These are phyloP conservation scores for Tethea ocularis DNA, from an alignment of 2,888 invertebrate species.

Conservation along the genomic window DNA sequence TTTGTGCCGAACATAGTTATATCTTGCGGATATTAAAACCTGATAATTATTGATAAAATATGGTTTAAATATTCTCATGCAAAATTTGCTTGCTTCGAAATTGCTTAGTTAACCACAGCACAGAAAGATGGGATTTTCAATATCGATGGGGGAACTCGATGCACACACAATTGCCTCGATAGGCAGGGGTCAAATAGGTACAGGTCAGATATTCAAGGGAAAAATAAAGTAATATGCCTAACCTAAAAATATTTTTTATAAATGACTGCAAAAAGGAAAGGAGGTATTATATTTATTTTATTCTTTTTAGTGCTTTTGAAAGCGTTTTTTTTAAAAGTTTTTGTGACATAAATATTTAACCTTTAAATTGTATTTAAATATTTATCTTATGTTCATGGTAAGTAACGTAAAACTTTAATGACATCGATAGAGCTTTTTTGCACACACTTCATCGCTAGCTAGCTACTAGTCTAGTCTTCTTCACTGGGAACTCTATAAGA, in stretches of 20 bases:
- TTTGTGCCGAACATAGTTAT: too few relatives aligned
- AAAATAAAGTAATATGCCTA: conserved; percentile 17
- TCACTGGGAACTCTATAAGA: not conserved
- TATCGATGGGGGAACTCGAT: conserved; percentile 63
- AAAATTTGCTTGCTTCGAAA: conserved; percentile 36
- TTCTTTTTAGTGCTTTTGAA: too few relatives aligned
- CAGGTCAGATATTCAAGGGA: conserved; percentile 46
- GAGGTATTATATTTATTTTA: too few relatives aligned
- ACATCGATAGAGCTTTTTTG: too few relatives aligned
- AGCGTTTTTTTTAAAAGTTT: too few relatives aligned
- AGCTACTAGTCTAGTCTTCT: not conserved
- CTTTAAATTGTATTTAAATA: not conserved
- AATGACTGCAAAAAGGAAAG: too few relatives aligned
- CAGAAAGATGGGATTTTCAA: conserved; percentile 63
- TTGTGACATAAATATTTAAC: too few relatives aligned
- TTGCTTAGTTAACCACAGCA: conserved; percentile 59
- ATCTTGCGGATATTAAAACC: too few relatives aligned
- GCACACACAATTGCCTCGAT: conserved; percentile 60
- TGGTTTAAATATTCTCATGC: not conserved
- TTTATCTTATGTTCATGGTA: not conserved
- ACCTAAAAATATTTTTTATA: too few relatives aligned
- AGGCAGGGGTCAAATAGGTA: conserved; percentile 71
- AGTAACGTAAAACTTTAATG: too few relatives aligned
- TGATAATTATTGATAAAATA: too few relatives aligned
- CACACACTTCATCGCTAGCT: not conserved